phyloP scores from a whole-genome alignment of 2,888 invertebrate species.

The Pyrrhopygopsis socrates region DNA sequence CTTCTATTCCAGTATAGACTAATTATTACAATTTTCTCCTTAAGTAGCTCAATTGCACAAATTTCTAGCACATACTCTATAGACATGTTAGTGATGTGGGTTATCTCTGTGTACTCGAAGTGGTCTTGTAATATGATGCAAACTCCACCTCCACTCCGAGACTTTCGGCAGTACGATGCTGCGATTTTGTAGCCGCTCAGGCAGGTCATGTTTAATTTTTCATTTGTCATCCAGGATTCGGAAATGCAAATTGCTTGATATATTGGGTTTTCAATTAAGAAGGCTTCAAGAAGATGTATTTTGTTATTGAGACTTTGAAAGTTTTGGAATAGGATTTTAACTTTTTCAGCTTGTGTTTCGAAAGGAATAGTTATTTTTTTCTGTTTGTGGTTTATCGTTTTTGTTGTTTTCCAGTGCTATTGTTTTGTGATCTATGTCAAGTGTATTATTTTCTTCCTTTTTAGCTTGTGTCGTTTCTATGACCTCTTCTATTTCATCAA shows the following conservation, averaged over 20 bases:
- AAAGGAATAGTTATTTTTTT: neutral
- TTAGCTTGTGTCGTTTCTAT: neutral
- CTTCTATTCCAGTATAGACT: no score
- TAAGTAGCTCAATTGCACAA: neutral
- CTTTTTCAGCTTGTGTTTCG: neutral
- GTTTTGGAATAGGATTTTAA: constrained; percentile 4
- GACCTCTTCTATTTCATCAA: neutral
- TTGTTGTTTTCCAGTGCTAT: neutral
- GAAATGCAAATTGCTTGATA: constrained; percentile 2
- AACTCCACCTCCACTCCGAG: neutral
- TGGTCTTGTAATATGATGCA: neutral
- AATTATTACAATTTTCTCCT: no score
- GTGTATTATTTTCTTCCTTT: neutral
- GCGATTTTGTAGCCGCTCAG: neutral
- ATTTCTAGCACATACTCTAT: neutral
- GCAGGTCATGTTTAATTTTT: neutral
- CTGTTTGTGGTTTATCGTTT: neutral
- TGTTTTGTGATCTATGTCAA: neutral
- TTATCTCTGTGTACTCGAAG: neutral
- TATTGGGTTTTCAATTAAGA: neutral
- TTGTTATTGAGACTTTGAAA: constrained; percentile 19
- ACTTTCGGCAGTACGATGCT: neutral
- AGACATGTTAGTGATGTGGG: neutral
- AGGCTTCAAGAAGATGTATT: neutral
- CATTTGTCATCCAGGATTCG: constrained; percentile 4